Evolutionary conservation across 2,113 vertebrate species (phyloP), one percentile per base, ranked within the genome.

Genomic region (Xenus cinereus): DNA sequence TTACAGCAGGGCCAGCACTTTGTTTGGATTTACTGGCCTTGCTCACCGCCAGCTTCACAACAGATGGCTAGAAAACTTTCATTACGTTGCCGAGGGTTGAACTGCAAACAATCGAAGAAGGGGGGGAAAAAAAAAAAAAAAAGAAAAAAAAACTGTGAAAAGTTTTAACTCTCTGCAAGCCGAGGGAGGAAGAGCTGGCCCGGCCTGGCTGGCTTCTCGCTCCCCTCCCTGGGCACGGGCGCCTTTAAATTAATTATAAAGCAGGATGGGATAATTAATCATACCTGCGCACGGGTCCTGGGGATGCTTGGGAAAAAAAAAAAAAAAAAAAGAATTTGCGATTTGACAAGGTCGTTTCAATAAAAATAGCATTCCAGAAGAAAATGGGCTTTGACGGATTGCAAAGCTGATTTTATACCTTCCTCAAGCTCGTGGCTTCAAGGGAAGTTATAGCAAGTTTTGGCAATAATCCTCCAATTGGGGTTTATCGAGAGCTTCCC

Each of bases 41-140:
- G 98, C 98, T 98, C 98, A 98, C 98, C 98, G 98, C 98, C 98
- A 99, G 99, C 99, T 98, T 99, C 98, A 99, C 98, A 99, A 98
- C 99, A 99, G 99, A 99, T 99, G 98, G 99, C 98, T 98, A 97
- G 98, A 99, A 98, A 98, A 98, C 98, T 98, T 99, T 98, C 97
- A 98, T 99, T 98, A 98, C 98, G 98, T 97, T 97, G 98, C 98
- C 97, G 93, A 97, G 97, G 92, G 97, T 95, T 97, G 91, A 96
- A 97, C 97, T 98, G 98, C 98, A 99, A 98, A 98, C 98, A 98
- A 98, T 98, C 97, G 97, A 54, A 54, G 15, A 28, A 28, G 53
- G 28, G 51, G 26, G 26, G 50, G 24, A 4, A 12, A 7, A 14
- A 4, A 27, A 27, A 51, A 51, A 41, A 41, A 45, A 45, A 45